These are phyloP conservation scores for Pipistrellus pygmaeus DNA, from an alignment of 2,797 vertebrate genomes.

Conservation along the genomic window DNA sequence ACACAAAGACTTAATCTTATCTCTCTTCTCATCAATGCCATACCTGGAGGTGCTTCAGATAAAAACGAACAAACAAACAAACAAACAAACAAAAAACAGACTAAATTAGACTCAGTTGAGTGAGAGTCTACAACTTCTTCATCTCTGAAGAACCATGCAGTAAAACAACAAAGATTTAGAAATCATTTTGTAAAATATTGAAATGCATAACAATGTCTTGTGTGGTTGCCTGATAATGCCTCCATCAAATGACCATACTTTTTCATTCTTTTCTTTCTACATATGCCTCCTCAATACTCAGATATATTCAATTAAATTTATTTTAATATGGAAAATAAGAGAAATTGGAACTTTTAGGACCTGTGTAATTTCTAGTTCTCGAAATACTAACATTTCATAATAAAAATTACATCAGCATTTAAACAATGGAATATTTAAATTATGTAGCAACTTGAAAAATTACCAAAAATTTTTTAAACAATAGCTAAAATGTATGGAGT, in stretches of 20 bases:
- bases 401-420: neutral
- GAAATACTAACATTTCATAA: neutral
- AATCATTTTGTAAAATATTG: conserved; percentile 16
- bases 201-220: neutral
- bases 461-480: conserved; percentile 4
- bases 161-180: neutral
- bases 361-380: neutral
- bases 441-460: conserved; percentile 47
- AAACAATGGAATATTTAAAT: conserved; percentile 36
- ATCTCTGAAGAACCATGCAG: neutral
- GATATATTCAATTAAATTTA: neutral
- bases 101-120: neutral
- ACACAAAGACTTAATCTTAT: neutral
- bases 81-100: neutral
- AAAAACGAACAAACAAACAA: no score
- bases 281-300: neutral
- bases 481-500: neutral
- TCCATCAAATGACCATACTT: neutral
- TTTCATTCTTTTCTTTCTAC: neutral
- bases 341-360: neutral
- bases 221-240: neutral
- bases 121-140: neutral
- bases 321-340: conserved; percentile 33
- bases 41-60: neutral
- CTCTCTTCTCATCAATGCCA: neutral